Evolutionary conservation across 2,888 invertebrate genomes (phyloP).

Genomic region (Acleris sparsana): DNA sequence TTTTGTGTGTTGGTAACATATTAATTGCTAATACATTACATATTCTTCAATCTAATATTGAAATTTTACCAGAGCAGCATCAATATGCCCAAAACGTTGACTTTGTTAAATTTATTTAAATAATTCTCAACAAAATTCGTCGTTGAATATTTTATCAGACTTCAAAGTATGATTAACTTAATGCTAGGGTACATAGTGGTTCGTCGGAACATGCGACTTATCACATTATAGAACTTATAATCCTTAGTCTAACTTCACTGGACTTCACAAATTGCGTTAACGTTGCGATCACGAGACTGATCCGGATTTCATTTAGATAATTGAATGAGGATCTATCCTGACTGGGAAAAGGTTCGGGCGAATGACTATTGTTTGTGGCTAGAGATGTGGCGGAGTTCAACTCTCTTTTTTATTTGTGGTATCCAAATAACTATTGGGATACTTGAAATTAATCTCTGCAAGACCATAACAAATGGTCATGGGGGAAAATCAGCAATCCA

Average conservation of each 20-base stretch:
- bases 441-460: too few relatives aligned
- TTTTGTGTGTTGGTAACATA: too few relatives aligned
- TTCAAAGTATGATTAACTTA: not conserved
- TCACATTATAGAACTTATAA: constrained; percentile 33
- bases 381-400: constrained; percentile 13
- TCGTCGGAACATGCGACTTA: constrained; percentile 30
- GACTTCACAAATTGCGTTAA: constrained; percentile 72
- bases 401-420: not conserved
- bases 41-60: too few relatives aligned
- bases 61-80: too few relatives aligned
- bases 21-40: too few relatives aligned
- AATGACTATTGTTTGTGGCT: constrained; percentile 36
- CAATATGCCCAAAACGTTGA: too few relatives aligned
- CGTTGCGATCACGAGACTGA: constrained; percentile 71
- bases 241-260: constrained; percentile 22
- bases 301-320: constrained; percentile 81
- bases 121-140: not conserved
- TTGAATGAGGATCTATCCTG: constrained; percentile 76
- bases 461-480: too few relatives aligned
- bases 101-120: not conserved
- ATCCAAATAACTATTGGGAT: not conserved
- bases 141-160: not conserved
- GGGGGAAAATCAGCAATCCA: too few relatives aligned
- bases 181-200: not conserved
- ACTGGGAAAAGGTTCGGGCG: constrained; percentile 38